Evolutionary conservation across 2,888 invertebrate genomes (phyloP).

Genomic region (Cinara cedri): DNA sequence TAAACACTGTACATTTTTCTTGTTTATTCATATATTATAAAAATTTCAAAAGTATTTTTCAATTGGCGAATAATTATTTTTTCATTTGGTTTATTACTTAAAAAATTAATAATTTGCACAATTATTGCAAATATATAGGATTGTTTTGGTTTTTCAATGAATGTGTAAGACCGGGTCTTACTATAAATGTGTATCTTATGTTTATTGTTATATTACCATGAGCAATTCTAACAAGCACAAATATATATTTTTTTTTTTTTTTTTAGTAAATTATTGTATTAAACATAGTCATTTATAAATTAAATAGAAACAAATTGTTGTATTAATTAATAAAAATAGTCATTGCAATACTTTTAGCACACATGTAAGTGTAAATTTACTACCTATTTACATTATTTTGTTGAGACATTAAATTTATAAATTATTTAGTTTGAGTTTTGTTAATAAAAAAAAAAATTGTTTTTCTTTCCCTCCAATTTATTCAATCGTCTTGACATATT

Average conservation of each 20-base stretch:
- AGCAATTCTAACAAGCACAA: constrained; percentile 43
- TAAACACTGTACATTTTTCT: constrained; percentile 32
- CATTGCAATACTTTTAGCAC: constrained; percentile 55
- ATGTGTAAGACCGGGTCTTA: not conserved
- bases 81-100: constrained; percentile 32
- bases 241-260: constrained; percentile 16
- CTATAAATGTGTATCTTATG: constrained; percentile 23
- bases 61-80: constrained; percentile 34
- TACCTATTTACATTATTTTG: constrained; percentile 54
- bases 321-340: constrained; percentile 43
- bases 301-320: constrained; percentile 45
- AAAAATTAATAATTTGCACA: constrained; percentile 27
- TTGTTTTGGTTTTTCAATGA: constrained; percentile 14
- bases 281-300: constrained; percentile 47
- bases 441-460: constrained; percentile 30
- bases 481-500: too few relatives aligned
- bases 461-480: constrained; percentile 8
- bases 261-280: constrained; percentile 18
- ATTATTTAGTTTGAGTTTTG: constrained; percentile 55
- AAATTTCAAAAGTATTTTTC: constrained; percentile 47
- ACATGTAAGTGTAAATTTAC: constrained; percentile 52
- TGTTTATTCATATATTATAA: constrained; percentile 38
- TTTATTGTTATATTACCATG: not conserved
- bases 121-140: constrained; percentile 34
- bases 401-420: constrained; percentile 57